Percentiles rank a stretch among this genome's conserved stretches.
These are phyloP conservation scores for Pseudochromis fuscus DNA, from an alignment of 2,797 vertebrate genomes.

Conservation along the genomic window DNA sequence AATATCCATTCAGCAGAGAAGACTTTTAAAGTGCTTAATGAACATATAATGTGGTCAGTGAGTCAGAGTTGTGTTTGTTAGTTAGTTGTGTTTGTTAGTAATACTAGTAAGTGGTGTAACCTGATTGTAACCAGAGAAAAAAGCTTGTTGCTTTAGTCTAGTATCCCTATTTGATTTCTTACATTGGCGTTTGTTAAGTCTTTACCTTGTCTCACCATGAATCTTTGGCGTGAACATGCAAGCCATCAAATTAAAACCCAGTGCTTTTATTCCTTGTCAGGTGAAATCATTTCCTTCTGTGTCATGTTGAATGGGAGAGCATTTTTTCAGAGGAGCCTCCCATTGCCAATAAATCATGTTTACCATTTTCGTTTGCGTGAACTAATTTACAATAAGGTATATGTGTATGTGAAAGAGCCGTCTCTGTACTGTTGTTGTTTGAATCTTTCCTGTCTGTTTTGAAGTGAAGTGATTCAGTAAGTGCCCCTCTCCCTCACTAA, in stretches of 20 bases:
- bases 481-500: constrained; percentile 55
- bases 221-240: constrained; percentile 39
- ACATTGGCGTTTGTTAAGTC: too few species aligned
- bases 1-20: neutral
- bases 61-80: neutral
- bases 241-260: constrained; percentile 25
- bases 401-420: constrained; percentile 39
- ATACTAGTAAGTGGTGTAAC: too few species aligned
- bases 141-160: too few species aligned
- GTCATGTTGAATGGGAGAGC: constrained; percentile 54
- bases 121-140: too few species aligned
- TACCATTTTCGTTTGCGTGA: constrained; percentile 52
- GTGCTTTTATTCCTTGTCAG: constrained; percentile 20
- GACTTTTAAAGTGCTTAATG: neutral
- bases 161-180: too few species aligned
- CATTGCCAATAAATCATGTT: constrained; percentile 49
- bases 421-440: constrained; percentile 50
- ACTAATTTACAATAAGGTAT: constrained; percentile 46
- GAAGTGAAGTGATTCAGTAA: constrained; percentile 34
- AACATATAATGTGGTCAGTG: neutral
- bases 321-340: constrained; percentile 42
- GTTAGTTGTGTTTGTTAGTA: too few species aligned
- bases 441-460: constrained; percentile 52
- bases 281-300: constrained; percentile 19
- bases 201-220: constrained; percentile 8